Conservation (phyloP, 2,113 vertebrate species). For the Myotis lucifugus region DNA sequence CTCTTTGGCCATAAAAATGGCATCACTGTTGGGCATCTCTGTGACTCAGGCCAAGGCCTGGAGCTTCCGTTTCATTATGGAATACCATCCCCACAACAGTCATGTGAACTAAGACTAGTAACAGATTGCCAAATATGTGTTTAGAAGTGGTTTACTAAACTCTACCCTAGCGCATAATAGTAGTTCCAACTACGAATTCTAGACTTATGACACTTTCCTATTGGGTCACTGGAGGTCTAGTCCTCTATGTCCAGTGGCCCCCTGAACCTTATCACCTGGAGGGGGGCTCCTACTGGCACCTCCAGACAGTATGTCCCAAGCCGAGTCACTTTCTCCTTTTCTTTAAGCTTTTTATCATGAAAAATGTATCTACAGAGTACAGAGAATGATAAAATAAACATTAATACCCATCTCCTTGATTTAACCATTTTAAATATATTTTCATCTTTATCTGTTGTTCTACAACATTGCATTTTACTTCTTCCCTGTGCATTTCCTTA, state of each 20-base stretch:
- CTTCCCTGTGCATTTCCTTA: neutral
- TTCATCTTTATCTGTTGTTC: neutral
- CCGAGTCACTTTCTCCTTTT: neutral
- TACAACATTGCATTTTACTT: neutral
- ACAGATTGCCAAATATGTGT: neutral
- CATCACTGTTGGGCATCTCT: fast-evolving
- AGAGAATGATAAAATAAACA: neutral
- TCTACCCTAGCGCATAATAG: neutral
- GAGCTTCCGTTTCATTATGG: neutral
- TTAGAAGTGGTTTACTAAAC: neutral
- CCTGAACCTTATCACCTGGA: neutral
- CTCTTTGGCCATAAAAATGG: too few relatives aligned
- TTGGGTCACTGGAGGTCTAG: neutral
- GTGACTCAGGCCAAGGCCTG: too few relatives aligned
- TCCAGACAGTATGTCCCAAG: neutral
- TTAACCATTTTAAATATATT: neutral
- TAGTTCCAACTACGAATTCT: neutral
- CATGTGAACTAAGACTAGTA: neutral
- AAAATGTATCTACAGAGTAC: neutral
- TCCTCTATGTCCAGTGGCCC: neutral
- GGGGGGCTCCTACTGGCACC: fast-evolving
- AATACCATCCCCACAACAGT: neutral
- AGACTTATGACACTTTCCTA: neutral
- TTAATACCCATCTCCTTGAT: neutral
- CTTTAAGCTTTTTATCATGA: neutral